These are phyloP conservation scores for Penaeus japonicus DNA, from an alignment of 1,140 invertebrate genomes.

Conservation along the genomic window DNA sequence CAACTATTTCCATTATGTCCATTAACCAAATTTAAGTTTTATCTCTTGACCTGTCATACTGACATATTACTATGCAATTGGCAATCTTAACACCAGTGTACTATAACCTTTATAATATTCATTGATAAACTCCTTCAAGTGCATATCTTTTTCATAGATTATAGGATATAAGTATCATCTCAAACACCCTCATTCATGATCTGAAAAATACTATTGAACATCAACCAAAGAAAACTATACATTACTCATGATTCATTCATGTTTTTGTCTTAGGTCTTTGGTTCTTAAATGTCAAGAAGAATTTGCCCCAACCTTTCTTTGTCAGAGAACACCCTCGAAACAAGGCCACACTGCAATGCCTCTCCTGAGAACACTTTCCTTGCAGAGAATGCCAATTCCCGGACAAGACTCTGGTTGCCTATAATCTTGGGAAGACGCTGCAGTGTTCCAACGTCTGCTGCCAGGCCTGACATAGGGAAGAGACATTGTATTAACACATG, in stretches of 20 bases:
- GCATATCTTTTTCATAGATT: no score
- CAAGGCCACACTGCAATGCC: slow-evolving; percentile 78
- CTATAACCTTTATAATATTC: no score
- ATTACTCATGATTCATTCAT: slow-evolving; percentile 25
- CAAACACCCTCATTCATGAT: no score
- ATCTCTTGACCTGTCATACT: neutral
- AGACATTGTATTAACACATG: neutral
- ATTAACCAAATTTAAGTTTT: slow-evolving; percentile 1
- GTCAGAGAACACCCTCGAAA: slow-evolving; percentile 74
- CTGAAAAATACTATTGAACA: neutral
- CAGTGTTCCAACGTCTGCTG: slow-evolving; percentile 93
- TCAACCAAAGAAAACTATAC: slow-evolving; percentile 43
- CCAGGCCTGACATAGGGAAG: slow-evolving; percentile 75
- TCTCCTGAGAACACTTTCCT: slow-evolving; percentile 83
- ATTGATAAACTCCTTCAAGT: no score
- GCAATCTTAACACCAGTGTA: no score
- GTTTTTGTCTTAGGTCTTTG: no score
- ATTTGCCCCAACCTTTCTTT: slow-evolving; percentile 70
- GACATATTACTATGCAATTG: no score
- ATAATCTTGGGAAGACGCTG: slow-evolving; percentile 94
- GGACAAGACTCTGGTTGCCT: slow-evolving; percentile 84
- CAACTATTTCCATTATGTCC: neutral
- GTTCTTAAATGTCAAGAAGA: no score
- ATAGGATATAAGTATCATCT: no score
- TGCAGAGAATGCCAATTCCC: slow-evolving; percentile 88